Base-by-base conservation (phyloP, 2,113 vertebrate genomes). In the Serinus canaria region DNA sequence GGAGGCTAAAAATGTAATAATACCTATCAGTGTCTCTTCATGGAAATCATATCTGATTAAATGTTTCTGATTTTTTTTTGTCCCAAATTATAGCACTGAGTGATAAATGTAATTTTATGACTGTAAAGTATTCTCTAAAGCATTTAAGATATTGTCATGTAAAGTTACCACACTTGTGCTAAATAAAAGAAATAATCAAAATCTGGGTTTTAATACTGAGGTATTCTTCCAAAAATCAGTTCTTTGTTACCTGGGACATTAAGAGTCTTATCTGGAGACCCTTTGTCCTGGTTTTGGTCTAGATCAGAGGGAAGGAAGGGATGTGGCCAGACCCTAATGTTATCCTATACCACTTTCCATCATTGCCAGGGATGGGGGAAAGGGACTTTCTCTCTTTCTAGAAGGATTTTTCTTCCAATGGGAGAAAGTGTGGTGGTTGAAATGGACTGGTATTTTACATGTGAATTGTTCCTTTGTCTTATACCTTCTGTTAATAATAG, bases 261-360 rank as follows among this genome's bases (percentile, higher is more conserved):
- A 64, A 69, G 31, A 1, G 7, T 55, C n/a, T 77, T 47, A 49
- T 22, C 9, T 30, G 19, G 30, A 73, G 23, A 60, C 15, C 6
- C 22, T 68, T 60, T 6, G 14, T 52, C 14, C 31, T 50, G 44
- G 6, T 52, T 77, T 68, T 60, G 37, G 31, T 9, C 17, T 25
- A 50, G 52, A 37, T 31, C 21, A 50, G 44, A 43, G 31, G 9
- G 31, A 76, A 59, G 9, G 31, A 76, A 59, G 17, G 13, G 25
- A 6, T 0, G 0, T 25, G 35, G 31, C 25, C 72, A 58, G 8
- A 25, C 44, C 8, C 31, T 35, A 10, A 31, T 44, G 11, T 43
- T 35, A 20, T 56, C 24, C 24, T 25, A 9, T 7, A 14, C 8
- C 20, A 11, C 13, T 50, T 59, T 21, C 14, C 49, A 2, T 43